A percentile compares a stretch with the other conserved stretches of the same genome.
phyloP scores from a whole-genome alignment of 1,140 invertebrate genomes.

The Panulirus ornatus region DNA sequence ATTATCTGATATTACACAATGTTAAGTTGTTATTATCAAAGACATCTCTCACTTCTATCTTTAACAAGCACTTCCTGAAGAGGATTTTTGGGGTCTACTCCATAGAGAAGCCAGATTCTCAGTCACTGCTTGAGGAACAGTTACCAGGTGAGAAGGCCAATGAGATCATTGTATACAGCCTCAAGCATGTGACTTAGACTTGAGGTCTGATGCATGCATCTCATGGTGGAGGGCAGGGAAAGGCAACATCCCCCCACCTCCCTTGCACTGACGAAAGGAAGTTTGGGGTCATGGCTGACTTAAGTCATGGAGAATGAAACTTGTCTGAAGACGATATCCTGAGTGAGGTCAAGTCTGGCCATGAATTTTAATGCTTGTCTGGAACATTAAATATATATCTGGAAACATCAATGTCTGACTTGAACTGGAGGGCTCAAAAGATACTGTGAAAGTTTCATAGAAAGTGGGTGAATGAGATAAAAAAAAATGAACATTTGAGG shows the following conservation, averaged over 20 bases:
- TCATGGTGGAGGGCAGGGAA: constrained; percentile 1
- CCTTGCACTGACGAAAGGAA: constrained; percentile 13
- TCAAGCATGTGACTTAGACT: constrained; percentile 12
- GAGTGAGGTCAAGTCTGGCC: background rate
- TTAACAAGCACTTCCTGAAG: background rate
- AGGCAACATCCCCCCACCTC: background rate
- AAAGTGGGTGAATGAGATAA: background rate
- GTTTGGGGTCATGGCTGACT: constrained; percentile 1
- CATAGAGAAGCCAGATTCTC: constrained; percentile 37
- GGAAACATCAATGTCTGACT: constrained; percentile 1
- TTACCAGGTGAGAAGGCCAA: background rate
- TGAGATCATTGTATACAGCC: constrained; percentile 8
- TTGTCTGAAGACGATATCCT: background rate
- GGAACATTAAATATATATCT: constrained; percentile 14
- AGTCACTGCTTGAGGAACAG: constrained; percentile 34
- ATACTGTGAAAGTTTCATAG: background rate
- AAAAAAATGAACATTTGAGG: background rate
- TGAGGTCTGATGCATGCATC: constrained; percentile 25
- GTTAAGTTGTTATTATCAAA: too few species aligned
- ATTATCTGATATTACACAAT: too few species aligned
- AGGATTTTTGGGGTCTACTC: background rate
- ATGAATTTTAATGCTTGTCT: constrained; percentile 2
- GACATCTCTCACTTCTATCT: too few species aligned
- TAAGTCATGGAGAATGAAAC: constrained; percentile 2
- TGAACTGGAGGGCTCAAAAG: background rate